Conservation (phyloP, 1,140 invertebrate species). For the Acromyrmex heyeri region DNA sequence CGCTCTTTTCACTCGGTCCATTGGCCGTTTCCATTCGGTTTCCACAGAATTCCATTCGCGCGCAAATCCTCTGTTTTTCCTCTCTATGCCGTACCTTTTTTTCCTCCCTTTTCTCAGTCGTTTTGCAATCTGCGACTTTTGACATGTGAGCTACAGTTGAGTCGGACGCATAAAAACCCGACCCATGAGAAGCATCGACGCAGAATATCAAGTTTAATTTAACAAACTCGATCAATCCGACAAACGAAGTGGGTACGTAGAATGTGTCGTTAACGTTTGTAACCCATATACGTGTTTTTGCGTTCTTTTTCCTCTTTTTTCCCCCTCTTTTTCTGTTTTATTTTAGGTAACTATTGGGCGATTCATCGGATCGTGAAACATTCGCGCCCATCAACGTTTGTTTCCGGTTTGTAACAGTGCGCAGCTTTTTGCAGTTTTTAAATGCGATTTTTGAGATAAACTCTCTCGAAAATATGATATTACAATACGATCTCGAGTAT, state of each 20-base stretch:
- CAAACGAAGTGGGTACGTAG: conserved; percentile 51
- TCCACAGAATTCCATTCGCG: conserved; percentile 45
- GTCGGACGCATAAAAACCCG: conserved; percentile 32
- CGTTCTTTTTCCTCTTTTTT: not conserved
- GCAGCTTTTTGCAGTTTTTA: not conserved
- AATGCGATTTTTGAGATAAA: conserved; percentile 31
- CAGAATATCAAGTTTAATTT: conserved; percentile 57
- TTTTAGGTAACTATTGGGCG: conserved; percentile 24
- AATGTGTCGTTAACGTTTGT: conserved; percentile 56
- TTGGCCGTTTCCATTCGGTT: conserved; percentile 54
- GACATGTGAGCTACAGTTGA: conserved; percentile 39
- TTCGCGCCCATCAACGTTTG: conserved; percentile 28
- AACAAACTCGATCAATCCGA: conserved; percentile 57
- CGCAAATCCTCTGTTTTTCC: not conserved
- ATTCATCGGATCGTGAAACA: conserved; percentile 34
- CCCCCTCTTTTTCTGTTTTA: not conserved
- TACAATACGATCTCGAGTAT: not conserved
- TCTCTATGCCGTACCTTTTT: not conserved
- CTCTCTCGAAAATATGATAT: not conserved
- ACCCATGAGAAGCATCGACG: conserved; percentile 22
- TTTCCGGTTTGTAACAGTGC: conserved; percentile 32
- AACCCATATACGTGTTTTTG: conserved; percentile 9
- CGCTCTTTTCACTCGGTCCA: conserved; percentile 46
- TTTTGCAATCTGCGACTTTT: conserved; percentile 56
- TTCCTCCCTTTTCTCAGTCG: not conserved